Evolutionary conservation across 1,140 invertebrate genomes (phyloP), one percentile per base, ranked within the genome.

Genomic region (Bombus ignitus): DNA sequence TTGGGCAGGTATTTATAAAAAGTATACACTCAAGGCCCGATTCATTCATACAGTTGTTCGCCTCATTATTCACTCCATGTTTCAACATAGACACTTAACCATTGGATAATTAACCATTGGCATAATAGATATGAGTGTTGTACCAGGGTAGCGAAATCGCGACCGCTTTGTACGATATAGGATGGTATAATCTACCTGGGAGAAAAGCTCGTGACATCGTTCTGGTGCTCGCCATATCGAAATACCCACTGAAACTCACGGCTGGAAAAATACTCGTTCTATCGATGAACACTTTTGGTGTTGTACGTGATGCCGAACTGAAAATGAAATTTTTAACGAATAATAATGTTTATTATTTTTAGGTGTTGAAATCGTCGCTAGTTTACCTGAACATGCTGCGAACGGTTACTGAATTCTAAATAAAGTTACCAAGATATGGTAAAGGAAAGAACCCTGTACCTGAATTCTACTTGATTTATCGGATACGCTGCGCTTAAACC

Each of bases 1-100:
- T 89, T 15, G 85, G 89, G 68, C 85, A 92, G 88, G 93, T 93
- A 44, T 18, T 25, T 37, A 4, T 25, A 59, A 59, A 25, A n/a
- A 35, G 1, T 32, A 37, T 13, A 32, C n/a, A 28, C 4, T 35
- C 62, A 22, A 18, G n/a, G 12, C 2, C 18, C 18, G 39, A 18
- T 53, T 66, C 71, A 77, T 81, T 32, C 22, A 44, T 12, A 44
- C 3, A n/a, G 10, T 3, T 70, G 3, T 47, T 70, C 42, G 35
- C 2, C 22, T 62, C 37, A 25, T 79, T 25, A 12, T 25, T 44
- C 68, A 28, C 25, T 70, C 15, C 6, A 53, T 81, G 71, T 71
- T 53, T 18, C 8, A 71, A 81, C 79, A 12, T 57, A 71, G 66
- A 47, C 25, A 35, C 18, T 66, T 18, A 53, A 53, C 18, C 47